Base-by-base conservation (phyloP, 2,113 vertebrate species). In the Meles meles region DNA sequence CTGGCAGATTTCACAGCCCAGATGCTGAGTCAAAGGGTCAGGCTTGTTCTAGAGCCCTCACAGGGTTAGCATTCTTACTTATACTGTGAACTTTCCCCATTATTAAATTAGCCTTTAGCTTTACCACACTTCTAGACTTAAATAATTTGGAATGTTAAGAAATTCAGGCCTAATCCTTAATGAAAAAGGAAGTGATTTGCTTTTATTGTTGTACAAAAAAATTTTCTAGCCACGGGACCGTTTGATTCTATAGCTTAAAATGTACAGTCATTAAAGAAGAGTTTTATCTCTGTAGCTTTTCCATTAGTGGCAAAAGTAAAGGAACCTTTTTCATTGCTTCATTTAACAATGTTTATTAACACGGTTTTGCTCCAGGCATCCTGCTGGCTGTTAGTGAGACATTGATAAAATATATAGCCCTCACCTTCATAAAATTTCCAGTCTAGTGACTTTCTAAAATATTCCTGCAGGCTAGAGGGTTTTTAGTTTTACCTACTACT, bases 321-420 rank as follows among this genome's bases (percentile, higher is more conserved):
- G 7, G 14, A 74, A 0, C 14, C 39, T 94, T 81, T 96, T 94
- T 76, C 52, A 71, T 80, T 49, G 29, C 34, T 94, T 93, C 27
- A 47, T 76, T 95, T 88, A 92, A 93, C 67, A 79, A 39, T 85
- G 34, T 82, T 92, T 83, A 81, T 96, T 91, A 94, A 95, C 42
- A 65, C 44, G 23, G 9, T 76, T 97, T 49, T 80, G 6, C 59
- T 52, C 8, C 39, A 79, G 65, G 39, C 1, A 61, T 37, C n/a
- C 44, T 74, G 42, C 18, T 55, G 20, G 49, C 37, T 88, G 37
- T 93, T 63, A 44, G 42, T 88, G 69, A 89, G 31, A 88, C 49
- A 77, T 0, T 67, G 82, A 83, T 83, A n/a, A 88, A 94, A 84
- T 91, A 44, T 13, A 44, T 85, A 89, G 34, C 7, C 21, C 3